Conservation (phyloP, 2,113 vertebrate species). For the Tragelaphus imberbis region DNA sequence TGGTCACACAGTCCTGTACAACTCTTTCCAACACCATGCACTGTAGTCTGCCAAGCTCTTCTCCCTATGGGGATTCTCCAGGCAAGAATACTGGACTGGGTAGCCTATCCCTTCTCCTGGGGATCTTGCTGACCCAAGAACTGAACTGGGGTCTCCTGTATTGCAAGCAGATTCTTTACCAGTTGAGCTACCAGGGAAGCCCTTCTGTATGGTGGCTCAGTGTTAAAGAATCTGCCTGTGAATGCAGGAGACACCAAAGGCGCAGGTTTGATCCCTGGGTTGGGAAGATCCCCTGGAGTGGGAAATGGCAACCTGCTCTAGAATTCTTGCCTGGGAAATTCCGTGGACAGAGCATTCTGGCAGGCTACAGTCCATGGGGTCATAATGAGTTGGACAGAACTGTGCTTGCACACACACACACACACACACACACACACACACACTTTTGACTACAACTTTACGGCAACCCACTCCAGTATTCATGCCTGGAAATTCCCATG, state of each 20-base stretch:
- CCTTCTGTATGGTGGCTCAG: background rate
- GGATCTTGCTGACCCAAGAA: background rate
- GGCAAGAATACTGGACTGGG: background rate
- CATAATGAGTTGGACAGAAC: accelerated
- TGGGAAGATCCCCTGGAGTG: background rate
- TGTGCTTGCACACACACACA: accelerated
- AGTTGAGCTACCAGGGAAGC: background rate
- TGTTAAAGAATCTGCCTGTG: background rate
- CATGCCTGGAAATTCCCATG: too few species aligned
- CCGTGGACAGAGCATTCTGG: background rate
- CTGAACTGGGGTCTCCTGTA: background rate
- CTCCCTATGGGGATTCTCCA: background rate
- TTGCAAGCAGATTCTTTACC: background rate
- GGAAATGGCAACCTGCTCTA: background rate
- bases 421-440: background rate
- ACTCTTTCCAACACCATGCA: background rate
- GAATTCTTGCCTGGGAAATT: background rate
- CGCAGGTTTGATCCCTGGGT: accelerated
- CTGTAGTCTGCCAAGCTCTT: background rate
- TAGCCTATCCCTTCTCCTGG: background rate
- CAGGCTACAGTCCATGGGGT: background rate
- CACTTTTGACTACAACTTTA: background rate
- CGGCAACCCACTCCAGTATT: too few species aligned
- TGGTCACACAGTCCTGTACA: accelerated
- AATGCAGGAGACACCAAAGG: background rate